Evolutionary conservation across 2,113 vertebrate genomes (phyloP), one percentile per base, ranked within the genome.

Genomic region (Periophthalmus modestus): DNA sequence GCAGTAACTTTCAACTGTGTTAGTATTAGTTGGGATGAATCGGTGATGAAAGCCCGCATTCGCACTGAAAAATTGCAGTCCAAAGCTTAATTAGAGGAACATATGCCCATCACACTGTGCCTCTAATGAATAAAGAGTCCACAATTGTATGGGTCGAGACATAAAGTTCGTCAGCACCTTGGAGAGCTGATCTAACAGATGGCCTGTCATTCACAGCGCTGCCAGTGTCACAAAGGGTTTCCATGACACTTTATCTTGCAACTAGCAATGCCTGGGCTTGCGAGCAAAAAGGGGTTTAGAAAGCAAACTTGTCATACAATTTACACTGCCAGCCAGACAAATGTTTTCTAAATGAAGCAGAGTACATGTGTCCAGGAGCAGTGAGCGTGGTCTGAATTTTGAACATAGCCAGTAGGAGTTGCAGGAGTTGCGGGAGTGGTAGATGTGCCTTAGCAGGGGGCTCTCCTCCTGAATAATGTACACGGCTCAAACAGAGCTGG

Each of bases 121-220:
- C 48, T 70, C 33, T 63, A 50, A 66, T 68, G 50, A 65, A 78
- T 69, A 13, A 71, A 80, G 66, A 28, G 21, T 67, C 39, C 72
- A 73, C 63, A 59, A 73, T 23, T 61, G 58, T 77, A 43, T 10
- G 7, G 73, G 68, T 0, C 23, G 18, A 67, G 63, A 61, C 23
- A 73, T 63, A 71, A 66, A 65, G 68, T 62, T 57, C 59, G 75
- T 84, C 75, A 81, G 77, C 72, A 66, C 72, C 63, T 78, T 24
- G 66, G 74, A 75, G 72, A 75, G 57, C 34, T 83, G 67, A 74
- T 36, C 50, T 62, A 79, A 81, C 75, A 72, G 69, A 79, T 71
- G 58, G 73, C 24, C 80, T 57, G 73, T 75, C 81, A 79, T 66
- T 81, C 68, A 79, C 55, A 0, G 5, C 28, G 62, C 61, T 24